Base-by-base conservation (phyloP, 2,797 vertebrate genomes). In the Anomalospiza imberbis region DNA sequence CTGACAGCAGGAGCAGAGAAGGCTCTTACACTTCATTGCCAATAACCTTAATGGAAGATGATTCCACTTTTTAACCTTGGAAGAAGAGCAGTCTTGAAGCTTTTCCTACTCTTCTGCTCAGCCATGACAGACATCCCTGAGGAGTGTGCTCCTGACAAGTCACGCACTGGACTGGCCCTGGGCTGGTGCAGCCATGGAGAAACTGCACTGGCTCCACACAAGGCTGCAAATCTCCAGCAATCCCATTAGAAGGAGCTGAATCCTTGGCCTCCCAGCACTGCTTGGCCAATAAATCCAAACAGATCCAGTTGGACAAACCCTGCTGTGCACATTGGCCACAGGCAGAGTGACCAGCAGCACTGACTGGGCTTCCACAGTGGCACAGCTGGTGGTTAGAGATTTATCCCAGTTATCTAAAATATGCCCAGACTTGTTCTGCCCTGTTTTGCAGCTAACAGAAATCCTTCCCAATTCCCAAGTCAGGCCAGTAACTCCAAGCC, bases 211-310 rank as follows among this genome's bases (percentile, higher is more conserved):
- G 36, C 32, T 60, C n/a, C 38, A 18, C 45, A 20, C 2, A 3
- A 36, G 50, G 55, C 68, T 42, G n/a, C 58, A 80, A 20, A 11
- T 47, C 76, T 47, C n/a, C 61, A 81, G 34, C 29, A 81, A 32
- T 19, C 36, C 25, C 44, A 10, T 22, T 8, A 6, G 0, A 36
- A 38, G 28, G 40, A 91, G 12, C 8, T 2, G 1, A 31, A 40
- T 24, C 57, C 55, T 45, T 48, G 26, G 7, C 40, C 82, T 40
- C 54, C 53, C 67, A 74, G n/a, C 38, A 66, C 29, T 29, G 14
- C 51, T 2, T 75, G 44, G 17, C 51, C 45, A n/a, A 0, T 19
- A 68, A 47, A 38, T 38, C 29, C 22, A 17, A 4, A 18, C 3
- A 18, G 55, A 44, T 45, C 9, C 48, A 70, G 24, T 40, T 38